phyloP scores from a whole-genome alignment of 2,113 vertebrate genomes.

The Andinoacara biseriatus region DNA sequence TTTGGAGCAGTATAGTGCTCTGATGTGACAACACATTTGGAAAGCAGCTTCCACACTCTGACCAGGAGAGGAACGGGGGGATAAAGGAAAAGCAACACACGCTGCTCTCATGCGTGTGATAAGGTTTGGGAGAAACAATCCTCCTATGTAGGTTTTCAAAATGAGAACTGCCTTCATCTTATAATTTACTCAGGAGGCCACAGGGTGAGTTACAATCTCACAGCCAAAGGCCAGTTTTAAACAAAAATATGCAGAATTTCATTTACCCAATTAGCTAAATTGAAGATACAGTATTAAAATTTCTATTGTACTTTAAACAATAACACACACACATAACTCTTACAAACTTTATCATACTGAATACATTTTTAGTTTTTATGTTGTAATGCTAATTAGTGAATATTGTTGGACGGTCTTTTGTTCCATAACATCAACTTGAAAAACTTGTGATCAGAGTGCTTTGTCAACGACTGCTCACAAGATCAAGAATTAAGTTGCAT shows the following conservation, averaged over 20 bases:
- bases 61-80: neutral
- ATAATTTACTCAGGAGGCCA: slow-evolving; percentile 8
- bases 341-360: neutral
- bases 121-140: neutral
- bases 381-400: neutral
- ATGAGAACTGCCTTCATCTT: neutral
- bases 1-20: too few species aligned
- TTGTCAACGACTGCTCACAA: neutral
- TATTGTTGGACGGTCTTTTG: neutral
- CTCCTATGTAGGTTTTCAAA: neutral
- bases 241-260: neutral
- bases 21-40: neutral
- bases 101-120: slow-evolving; percentile 10
- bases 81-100: neutral
- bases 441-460: neutral
- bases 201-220: too few species aligned
- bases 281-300: neutral
- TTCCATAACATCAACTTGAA: neutral
- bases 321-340: neutral
- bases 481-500: neutral
- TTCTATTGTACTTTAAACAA: neutral
- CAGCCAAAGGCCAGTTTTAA: neutral
- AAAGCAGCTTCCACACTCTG: neutral
- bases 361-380: neutral
- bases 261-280: neutral